Conservation (phyloP, 2,797 vertebrate species). For the Malurus splendens region DNA sequence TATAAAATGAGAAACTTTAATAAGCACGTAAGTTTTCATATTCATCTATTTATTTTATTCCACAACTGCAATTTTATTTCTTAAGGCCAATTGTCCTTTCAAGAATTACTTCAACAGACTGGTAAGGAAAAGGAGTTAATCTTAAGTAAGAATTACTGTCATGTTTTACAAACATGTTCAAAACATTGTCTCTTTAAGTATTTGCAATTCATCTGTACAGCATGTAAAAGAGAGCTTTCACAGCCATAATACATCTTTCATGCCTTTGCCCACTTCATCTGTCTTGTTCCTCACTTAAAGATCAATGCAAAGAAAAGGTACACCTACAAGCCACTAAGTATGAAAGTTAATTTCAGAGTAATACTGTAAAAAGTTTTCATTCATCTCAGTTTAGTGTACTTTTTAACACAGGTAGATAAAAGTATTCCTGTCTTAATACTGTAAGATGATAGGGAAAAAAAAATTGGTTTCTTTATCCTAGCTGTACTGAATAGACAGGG, state of each 20-base stretch:
- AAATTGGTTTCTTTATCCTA: neutral
- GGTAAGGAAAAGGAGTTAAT: neutral
- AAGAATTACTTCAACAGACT: neutral
- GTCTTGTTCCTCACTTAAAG: neutral
- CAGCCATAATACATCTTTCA: neutral
- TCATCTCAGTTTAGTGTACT: neutral
- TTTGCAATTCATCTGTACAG: neutral
- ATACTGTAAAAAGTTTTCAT: neutral
- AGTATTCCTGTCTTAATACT: neutral
- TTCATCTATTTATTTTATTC: neutral
- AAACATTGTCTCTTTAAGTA: neutral
- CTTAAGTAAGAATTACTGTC: neutral
- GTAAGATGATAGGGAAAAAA: neutral
- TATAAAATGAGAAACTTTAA: neutral
- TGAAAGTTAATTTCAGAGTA: neutral
- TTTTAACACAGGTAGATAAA: neutral
- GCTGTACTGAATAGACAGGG: neutral
- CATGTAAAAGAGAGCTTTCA: neutral
- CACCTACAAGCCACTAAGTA: neutral
- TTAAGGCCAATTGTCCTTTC: neutral
- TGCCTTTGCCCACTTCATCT: neutral
- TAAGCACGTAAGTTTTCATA: neutral
- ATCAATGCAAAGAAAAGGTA: neutral
- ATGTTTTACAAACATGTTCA: neutral
- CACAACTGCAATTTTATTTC: neutral